Evolutionary conservation across 2,113 vertebrate genomes (phyloP).

Genomic region (Azemiops feae): DNA sequence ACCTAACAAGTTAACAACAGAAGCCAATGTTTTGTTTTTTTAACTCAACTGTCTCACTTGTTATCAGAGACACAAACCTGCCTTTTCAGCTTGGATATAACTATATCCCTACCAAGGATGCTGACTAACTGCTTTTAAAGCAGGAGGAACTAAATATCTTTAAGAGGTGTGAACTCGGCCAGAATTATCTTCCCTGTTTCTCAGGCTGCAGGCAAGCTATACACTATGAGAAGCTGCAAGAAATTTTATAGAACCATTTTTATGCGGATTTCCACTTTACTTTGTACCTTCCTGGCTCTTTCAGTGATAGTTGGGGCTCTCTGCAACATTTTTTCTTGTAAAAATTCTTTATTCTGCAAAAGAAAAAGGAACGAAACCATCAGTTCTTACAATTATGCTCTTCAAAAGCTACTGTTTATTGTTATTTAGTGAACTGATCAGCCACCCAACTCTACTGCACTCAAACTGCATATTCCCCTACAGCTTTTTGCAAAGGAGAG

Average conservation of each 20-base stretch:
- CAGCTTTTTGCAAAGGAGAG: neutral
- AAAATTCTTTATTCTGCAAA: constrained; percentile 90
- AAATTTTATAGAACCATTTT: neutral
- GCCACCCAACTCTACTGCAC: neutral
- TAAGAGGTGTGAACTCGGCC: neutral
- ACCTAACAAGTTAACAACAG: neutral
- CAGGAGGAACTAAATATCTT: neutral
- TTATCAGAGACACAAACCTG: neutral
- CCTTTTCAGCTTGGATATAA: neutral
- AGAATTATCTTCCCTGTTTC: neutral
- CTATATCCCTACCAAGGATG: neutral
- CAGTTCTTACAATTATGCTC: neutral
- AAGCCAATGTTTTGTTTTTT: neutral
- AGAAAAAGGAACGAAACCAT: neutral
- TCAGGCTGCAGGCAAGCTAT: neutral
- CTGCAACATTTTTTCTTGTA: constrained; percentile 90
- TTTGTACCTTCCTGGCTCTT: constrained; percentile 88
- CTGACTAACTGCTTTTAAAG: neutral
- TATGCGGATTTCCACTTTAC: neutral
- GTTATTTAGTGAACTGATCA: neutral
- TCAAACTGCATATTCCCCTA: neutral
- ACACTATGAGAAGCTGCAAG: neutral
- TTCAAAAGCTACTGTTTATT: constrained; percentile 12
- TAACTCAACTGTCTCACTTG: neutral
- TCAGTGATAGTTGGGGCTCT: constrained; percentile 93